phyloP scores from a whole-genome alignment of 2,797 vertebrate genomes.

The Spheniscus humboldti region DNA sequence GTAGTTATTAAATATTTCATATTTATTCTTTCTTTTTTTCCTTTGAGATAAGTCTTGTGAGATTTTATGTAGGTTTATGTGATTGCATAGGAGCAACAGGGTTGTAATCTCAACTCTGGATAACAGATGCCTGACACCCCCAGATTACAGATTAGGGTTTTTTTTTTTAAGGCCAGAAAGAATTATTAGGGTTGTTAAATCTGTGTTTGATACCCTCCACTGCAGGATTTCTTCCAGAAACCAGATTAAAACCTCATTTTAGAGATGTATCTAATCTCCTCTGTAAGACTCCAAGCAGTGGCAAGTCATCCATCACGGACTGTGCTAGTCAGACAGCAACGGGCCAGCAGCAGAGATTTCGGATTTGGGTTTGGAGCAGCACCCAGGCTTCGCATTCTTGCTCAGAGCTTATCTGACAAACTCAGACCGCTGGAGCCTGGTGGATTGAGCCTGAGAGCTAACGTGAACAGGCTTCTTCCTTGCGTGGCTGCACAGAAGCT shows the following conservation, averaged over 20 bases:
- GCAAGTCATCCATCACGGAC: conserved; percentile 35
- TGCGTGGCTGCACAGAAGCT: neutral
- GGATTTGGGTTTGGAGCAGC: conserved; percentile 11
- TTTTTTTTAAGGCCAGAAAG: neutral
- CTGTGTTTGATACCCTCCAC: neutral
- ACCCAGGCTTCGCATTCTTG: conserved; percentile 39
- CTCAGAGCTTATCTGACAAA: conserved; percentile 41
- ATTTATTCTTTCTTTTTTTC: neutral
- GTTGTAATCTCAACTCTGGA: neutral
- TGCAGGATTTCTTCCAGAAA: conserved; percentile 23
- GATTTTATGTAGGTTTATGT: neutral
- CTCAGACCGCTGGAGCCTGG: conserved; percentile 35
- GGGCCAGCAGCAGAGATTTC: neutral
- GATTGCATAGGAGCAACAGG: neutral
- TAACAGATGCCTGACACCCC: neutral
- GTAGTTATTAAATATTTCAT: neutral
- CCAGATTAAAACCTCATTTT: conserved; percentile 14
- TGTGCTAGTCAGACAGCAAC: neutral
- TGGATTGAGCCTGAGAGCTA: neutral
- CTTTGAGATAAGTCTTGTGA: neutral
- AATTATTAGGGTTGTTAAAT: conserved; percentile 17
- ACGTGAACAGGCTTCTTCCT: neutral
- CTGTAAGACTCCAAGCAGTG: neutral
- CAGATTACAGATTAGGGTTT: neutral
- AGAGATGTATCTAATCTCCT: conserved; percentile 44